Percentiles rank a stretch among this genome's conserved stretches.
Conservation (phyloP, 2,113 vertebrate genomes). For the Lichenostomus cassidix region DNA sequence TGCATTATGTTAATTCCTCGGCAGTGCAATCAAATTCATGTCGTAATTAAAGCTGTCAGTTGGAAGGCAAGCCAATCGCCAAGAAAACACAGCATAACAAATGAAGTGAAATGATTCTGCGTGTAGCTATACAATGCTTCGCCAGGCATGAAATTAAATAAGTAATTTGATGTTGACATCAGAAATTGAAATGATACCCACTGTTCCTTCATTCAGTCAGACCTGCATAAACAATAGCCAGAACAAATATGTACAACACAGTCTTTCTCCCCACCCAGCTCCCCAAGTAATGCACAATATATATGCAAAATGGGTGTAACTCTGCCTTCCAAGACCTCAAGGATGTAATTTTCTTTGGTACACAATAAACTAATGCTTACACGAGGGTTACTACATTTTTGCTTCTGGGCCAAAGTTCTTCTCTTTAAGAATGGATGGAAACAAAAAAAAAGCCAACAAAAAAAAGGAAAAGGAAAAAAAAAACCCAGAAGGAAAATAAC, state of each 20-base stretch:
- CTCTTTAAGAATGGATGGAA: background rate
- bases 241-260: conserved; percentile 78
- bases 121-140: conserved; percentile 95
- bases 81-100: conserved; percentile 91
- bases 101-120: conserved; percentile 91
- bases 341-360: conserved; percentile 77
- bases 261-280: conserved; percentile 69
- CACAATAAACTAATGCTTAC: conserved; percentile 63
- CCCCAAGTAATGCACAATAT: conserved; percentile 79
- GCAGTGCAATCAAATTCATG: conserved; percentile 91
- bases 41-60: conserved; percentile 98
- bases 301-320: conserved; percentile 78
- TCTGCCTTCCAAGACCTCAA: conserved; percentile 69
- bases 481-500: background rate
- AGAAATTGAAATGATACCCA: conserved; percentile 97
- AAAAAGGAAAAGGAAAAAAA: too few species aligned
- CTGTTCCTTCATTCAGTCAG: conserved; percentile 85
- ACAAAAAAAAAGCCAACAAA: background rate
- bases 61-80: conserved; percentile 88
- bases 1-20: conserved; percentile 86
- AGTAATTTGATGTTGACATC: conserved; percentile 98
- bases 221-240: conserved; percentile 82
- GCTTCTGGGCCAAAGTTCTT: conserved; percentile 49
- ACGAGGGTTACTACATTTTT: conserved; percentile 9
- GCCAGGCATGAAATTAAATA: conserved; percentile 98